These are phyloP conservation scores for Acanthornis magna DNA, from an alignment of 2,797 vertebrate species.

Conservation along the genomic window DNA sequence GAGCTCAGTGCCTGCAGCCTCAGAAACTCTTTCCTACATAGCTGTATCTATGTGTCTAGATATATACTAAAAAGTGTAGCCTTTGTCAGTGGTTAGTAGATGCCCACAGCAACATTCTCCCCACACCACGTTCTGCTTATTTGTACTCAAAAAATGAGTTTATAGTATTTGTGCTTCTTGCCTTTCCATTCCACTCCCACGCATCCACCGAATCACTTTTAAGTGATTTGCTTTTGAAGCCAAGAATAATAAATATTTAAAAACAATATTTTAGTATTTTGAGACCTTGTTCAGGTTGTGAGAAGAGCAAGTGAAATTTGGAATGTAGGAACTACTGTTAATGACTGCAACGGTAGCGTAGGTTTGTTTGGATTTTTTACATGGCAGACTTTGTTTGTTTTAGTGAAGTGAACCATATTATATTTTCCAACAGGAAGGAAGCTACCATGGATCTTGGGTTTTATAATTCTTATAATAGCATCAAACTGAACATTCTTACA, in stretches of 20 bases:
- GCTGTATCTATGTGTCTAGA: background rate
- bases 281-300: background rate
- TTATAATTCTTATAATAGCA: conserved; percentile 39
- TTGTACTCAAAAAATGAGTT: background rate
- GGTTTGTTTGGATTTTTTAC: conserved; percentile 20
- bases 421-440: conserved; percentile 47
- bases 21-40: fast-evolving
- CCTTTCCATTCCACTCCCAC: background rate
- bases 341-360: background rate
- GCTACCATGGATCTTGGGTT: background rate
- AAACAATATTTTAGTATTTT: background rate
- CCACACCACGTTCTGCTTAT: background rate
- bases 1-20: background rate
- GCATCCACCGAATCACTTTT: background rate
- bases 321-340: background rate
- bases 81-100: background rate
- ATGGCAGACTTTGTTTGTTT: conserved; percentile 45
- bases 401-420: conserved; percentile 16
- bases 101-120: background rate
- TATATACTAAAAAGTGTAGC: too few species aligned
- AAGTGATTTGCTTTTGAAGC: background rate
- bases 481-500: conserved; percentile 32
- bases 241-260: background rate
- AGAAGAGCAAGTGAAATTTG: background rate
- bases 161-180: background rate